Base-by-base conservation (phyloP, 2,797 vertebrate genomes). In the Acanthurus lineatus region DNA sequence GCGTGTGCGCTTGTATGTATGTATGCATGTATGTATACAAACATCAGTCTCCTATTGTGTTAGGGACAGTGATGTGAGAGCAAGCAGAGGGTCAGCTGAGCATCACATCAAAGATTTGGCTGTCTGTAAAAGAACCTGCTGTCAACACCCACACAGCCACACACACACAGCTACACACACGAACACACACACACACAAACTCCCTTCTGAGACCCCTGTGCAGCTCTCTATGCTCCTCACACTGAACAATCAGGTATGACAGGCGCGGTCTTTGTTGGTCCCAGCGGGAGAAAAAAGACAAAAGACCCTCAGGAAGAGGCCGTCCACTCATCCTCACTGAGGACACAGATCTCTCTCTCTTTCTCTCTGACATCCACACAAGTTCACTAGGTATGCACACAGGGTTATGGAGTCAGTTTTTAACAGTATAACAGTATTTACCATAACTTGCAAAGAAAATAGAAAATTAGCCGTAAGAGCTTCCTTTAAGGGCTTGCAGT, bases 71-170 rank as follows among this genome's bases (percentile, higher is more conserved):
- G 57, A 85, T 78, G 76, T 91, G 91, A 86, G 89, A 90, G 88
- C 68, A 51, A 85, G 83, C 79, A 79, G 48, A 73, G 60, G 80
- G 83, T 92, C 86, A 89, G 84, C 84, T 84, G 84, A 52, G 56
- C 81, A 88, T 87, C 79, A 91, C 88, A 89, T 92, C 90, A 93
- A 94, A 94, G 81, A 79, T 85, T 87, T 87, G 81, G 82, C 68
- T 42, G 35, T 71, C 62, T 79, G 73, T 74, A 58, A 81, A 90
- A 86, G 56, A 79, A 45, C 35, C 40, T 67, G 64, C 73, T 77
- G 42, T 79, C 53, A 57, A 65, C 22, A 63, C 68, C 70, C 70
- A 75, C 74, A 49, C 59, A 75, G 66, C 62, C 77, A 77, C 69
- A 76, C 82, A 65, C 85, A 84, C 73, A 78, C 79, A 69, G 65